Evolutionary conservation across 2,113 vertebrate genomes (phyloP), one percentile per base, ranked within the genome.

Genomic region (Lichenostomus cassidix): DNA sequence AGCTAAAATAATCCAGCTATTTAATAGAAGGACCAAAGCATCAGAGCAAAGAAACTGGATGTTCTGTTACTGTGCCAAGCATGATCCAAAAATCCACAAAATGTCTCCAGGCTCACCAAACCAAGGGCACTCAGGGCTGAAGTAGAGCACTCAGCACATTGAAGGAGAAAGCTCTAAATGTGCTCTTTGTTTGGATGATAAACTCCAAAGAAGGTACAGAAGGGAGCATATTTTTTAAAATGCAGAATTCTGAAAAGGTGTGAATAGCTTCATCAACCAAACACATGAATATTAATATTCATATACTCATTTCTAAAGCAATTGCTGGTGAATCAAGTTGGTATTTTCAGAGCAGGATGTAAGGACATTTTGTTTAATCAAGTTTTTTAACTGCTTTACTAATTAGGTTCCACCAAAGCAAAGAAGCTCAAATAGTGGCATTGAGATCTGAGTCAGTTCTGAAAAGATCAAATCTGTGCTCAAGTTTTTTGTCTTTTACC

Each of bases 221-320:
- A 65, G 27, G 59, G 75, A 88, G 15, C 15, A 27, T 22, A 47
- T 37, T 52, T 95, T 89, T 94, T 4, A 41, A 73, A 79, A 79
- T 49, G 17, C 42, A 83, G 39, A 74, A 69, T 85, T 74, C 47
- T 80, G 50, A 80, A 90, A 88, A 91, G 68, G 70, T 91, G 75
- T 90, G 80, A 96, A 96, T 77, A 88, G 55, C 76, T 91, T 86
- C 55, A 96, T 96, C 91, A 95, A 88, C 55, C 42, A 90, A 91
- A 59, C 63, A 77, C 46, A 85, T 85, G 28, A 94, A 80, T 92
- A 92, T 96, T 95, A 88, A 95, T 95, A 77, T 87, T 49, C 58
- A 92, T 91, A 28, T 22, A 64, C 27, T 90, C 50, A 80, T 73
- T 95, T 95, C 70, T 65, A 95, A 95, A 93, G 85, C 74, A 91